Evolutionary conservation across 64 coral and sea anemone genomes (phyloP), one percentile per base, ranked within the genome.

Genomic region (Dendronephthya gigantea): DNA sequence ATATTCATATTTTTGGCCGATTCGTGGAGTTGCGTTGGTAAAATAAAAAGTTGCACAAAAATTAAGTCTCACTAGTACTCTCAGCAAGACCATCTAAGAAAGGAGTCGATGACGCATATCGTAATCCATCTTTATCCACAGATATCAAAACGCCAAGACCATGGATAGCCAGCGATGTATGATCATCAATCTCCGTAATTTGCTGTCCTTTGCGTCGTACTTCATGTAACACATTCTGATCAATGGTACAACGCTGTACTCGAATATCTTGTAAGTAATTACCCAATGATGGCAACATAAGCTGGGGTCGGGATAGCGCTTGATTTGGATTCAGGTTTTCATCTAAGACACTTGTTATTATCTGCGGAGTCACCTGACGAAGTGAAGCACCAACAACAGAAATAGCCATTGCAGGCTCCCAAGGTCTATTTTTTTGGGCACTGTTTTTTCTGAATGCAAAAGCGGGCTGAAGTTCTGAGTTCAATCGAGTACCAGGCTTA

Each of bases 341-440:
- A 16, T 92, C 93, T 28, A 96, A 76, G 27, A 96, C 79, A 82
- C 70, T 89, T 0, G 90, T 90, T 17, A 90, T 56, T 5, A 86
- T 82, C 68, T 95, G 93, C 4, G 87, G 81, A 66, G 86, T 86
- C 4, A 90, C 87, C 3, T 87, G 51, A 2, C 84, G 45, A 38
- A 88, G 65, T 0, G 93, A 92, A 6, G 84, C 43, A 4, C 93
- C 93, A 17, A 96, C 90, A 40, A 96, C 93, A 23, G 93, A 89
- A 11, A 92, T 36, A 19, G 93, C 88, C 51, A 96, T 83, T n/a
- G 86, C 85, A 39, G 94, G 94, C 50, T 89, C 15, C 29, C 17
- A 68, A 40, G 1, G 16, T 83, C 40, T 7, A 28, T 33, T 31
- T 7, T 56, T 16, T 10, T 39, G 16, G 32, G 10, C 0, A 7